phyloP scores from a whole-genome alignment of 2,888 invertebrate genomes.

The Oscheius sp. region DNA sequence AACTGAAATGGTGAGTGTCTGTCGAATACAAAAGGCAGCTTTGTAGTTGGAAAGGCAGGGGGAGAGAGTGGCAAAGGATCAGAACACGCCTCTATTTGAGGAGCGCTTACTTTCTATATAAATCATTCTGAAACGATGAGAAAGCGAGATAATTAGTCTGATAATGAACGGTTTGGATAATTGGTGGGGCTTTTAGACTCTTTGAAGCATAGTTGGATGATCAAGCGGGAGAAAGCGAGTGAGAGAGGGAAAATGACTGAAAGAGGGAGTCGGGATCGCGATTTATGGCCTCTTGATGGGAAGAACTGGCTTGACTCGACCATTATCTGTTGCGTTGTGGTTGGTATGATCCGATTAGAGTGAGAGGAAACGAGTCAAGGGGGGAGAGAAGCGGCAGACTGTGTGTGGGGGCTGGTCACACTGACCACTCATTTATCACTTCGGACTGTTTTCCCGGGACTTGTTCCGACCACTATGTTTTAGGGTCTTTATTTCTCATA shows the following conservation, averaged over 20 bases:
- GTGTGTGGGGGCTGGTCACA: neutral
- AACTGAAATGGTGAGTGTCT: constrained; percentile 81
- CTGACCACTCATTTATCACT: constrained; percentile 7
- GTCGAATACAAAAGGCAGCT: neutral
- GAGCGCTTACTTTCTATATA: too few species aligned
- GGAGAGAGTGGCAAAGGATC: neutral
- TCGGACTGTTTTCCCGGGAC: constrained; percentile 7
- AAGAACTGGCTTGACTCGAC: too few species aligned
- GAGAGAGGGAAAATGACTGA: neutral
- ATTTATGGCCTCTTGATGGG: neutral
- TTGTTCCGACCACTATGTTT: constrained; percentile 45
- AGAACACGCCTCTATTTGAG: neutral
- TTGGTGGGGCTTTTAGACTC: too few species aligned
- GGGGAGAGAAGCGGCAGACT: too few species aligned
- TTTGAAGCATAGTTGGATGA: neutral
- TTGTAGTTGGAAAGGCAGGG: neutral
- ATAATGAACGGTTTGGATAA: too few species aligned
- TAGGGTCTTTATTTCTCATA: constrained; percentile 87
- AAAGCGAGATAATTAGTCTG: too few species aligned
- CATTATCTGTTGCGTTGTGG: too few species aligned
- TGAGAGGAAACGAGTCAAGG: too few species aligned
- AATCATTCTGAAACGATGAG: too few species aligned
- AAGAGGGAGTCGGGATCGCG: neutral
- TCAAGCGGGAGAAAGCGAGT: neutral
- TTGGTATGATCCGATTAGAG: too few species aligned